These are phyloP conservation scores for Ammodytes dubius DNA, from an alignment of 2,113 vertebrate genomes.

Conservation along the genomic window DNA sequence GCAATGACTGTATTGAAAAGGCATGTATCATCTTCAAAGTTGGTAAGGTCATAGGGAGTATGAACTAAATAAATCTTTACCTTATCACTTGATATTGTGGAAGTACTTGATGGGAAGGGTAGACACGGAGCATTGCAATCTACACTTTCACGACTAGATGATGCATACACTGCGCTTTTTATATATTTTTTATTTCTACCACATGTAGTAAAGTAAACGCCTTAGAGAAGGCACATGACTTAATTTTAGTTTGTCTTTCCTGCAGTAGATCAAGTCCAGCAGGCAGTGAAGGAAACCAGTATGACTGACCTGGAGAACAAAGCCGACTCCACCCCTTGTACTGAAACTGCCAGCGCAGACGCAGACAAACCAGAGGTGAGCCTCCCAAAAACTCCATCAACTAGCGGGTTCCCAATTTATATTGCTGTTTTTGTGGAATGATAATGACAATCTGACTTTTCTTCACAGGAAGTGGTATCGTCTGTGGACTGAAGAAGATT, in stretches of 20 bases:
- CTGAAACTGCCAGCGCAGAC: conserved; percentile 22
- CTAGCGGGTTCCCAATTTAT: not conserved
- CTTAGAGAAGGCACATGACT: not conserved
- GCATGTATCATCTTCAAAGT: no score
- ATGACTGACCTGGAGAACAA: conserved; percentile 74
- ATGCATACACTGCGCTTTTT: no score
- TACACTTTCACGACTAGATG: no score
- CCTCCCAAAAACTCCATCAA: not conserved
- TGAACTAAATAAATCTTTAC: no score
- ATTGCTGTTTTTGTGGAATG: not conserved
- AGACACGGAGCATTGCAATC: no score
- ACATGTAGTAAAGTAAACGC: not conserved
- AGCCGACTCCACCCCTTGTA: not conserved
- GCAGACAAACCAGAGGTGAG: conserved; percentile 70
- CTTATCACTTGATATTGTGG: no score
- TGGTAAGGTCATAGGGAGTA: no score
- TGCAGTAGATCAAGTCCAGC: conserved; percentile 32
- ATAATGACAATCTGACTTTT: conserved; percentile 1
- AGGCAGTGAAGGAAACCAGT: conserved; percentile 53
- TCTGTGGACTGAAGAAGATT: conserved; percentile 55
- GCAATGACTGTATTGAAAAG: no score
- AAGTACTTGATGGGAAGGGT: no score
- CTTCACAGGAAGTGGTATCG: conserved; percentile 62
- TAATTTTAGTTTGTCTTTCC: not conserved
- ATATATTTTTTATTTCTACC: not conserved